A percentile compares a stretch with the other conserved stretches of the same genome.
These are phyloP conservation scores for Malurus alboscapulatus DNA, from an alignment of 2,113 vertebrate species.

Conservation along the genomic window DNA sequence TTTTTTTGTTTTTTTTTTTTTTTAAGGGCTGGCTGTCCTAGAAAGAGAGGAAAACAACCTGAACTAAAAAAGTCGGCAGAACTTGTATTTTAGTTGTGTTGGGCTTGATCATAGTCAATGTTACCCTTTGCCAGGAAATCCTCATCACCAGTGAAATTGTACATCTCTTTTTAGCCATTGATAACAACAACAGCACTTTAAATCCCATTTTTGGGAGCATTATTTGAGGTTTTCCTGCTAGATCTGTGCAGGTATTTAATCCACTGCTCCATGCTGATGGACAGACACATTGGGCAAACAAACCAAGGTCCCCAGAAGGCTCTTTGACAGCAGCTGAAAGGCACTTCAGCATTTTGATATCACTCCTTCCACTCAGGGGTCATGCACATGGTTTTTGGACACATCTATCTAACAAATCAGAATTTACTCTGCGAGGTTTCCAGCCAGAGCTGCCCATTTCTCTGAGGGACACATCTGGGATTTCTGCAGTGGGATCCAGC, in stretches of 20 bases:
- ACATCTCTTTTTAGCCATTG: background rate
- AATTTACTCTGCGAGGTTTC: background rate
- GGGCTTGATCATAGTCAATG: background rate
- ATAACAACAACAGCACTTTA: background rate
- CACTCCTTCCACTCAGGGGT: background rate
- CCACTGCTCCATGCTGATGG: background rate
- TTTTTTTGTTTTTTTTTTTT: background rate
- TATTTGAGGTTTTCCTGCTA: background rate
- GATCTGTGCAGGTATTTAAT: background rate
- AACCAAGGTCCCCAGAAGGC: background rate
- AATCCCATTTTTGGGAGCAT: background rate
- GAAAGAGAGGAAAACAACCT: background rate
- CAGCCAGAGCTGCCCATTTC: background rate
- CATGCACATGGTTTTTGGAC: background rate
- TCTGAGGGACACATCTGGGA: background rate
- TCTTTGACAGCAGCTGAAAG: background rate
- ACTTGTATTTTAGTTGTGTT: background rate
- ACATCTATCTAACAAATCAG: background rate
- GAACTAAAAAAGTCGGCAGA: background rate
- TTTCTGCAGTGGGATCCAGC: background rate
- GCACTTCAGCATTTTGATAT: background rate
- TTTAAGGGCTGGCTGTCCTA: background rate
- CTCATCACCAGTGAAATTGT: background rate
- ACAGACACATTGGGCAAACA: background rate
- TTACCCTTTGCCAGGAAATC: background rate